Evolutionary conservation across 1,140 invertebrate species (phyloP), one percentile per base, ranked within the genome.

Genomic region (Rhagoletis pomonella): DNA sequence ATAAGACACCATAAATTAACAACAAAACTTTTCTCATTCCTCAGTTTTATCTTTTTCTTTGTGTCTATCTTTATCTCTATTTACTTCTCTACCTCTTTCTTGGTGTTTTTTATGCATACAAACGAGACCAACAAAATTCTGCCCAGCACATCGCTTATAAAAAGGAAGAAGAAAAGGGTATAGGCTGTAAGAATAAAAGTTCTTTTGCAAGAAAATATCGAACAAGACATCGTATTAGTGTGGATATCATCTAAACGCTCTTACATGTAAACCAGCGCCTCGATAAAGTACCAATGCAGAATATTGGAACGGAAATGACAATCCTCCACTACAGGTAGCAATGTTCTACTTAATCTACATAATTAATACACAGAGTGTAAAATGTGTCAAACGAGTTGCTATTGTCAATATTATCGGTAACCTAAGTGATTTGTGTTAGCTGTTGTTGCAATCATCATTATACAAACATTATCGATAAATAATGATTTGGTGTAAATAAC

Each of bases 291-390:
- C 29, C 6, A n/a, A 77, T 77, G 69, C 44, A 4, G 69, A 47
- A 77, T 77, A 44, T 12, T 7, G 7, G 2, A 10, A 9, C n/a
- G 73, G 47, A 81, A 81, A 81, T 81, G 2, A 10, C 73, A 9
- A 5, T 2, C 44, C 73, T 12, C 73, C 44, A 6, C n/a, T n/a
- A 55, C 17, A 50, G 44, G 3, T n/a, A 29, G 29, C 29, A 0
- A 29, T 29, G 29, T 1, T n/a, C n/a, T n/a, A 3, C 47, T 55
- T 81, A 81, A 81, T 55, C 73, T 81, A 81, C 17, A 50, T 77
- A 29, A 77, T 77, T 77, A 17, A 77, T 77, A 3, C 44, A 77
- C 50, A 19, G 73, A 55, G 19, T 55, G 47, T 55, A 55, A 67
- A 42, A 12, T 67, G 6, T 67, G 67, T 44, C 42, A 47, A 73